Conservation (phyloP, 2,797 vertebrate genomes). For the Halcyon badia region DNA sequence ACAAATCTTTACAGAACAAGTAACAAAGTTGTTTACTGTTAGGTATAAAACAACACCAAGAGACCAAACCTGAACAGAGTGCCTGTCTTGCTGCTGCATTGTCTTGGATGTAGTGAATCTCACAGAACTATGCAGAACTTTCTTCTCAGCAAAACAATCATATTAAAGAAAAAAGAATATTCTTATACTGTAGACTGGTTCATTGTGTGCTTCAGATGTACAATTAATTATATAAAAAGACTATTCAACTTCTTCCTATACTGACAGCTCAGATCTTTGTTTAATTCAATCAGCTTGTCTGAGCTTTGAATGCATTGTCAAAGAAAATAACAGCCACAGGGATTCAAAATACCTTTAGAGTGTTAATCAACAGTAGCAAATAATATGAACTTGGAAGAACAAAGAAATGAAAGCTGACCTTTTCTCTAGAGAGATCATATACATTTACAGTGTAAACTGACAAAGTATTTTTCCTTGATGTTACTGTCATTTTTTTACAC, state of each 20-base stretch:
- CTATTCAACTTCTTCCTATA: conserved; percentile 11
- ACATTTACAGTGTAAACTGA: background rate
- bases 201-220: conserved; percentile 13
- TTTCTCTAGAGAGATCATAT: background rate
- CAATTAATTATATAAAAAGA: conserved; percentile 59
- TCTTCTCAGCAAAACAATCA: background rate
- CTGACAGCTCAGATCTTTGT: conserved; percentile 28
- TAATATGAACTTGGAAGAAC: conserved; percentile 17
- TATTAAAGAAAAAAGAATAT: background rate
- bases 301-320: conserved; percentile 51
- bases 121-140: background rate
- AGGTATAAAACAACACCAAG: background rate
- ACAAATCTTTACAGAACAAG: background rate
- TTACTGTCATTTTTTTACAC: background rate
- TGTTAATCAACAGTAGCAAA: conserved; percentile 22
- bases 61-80: background rate
- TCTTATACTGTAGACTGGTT: background rate
- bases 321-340: conserved; percentile 34
- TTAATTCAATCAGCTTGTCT: conserved; percentile 50
- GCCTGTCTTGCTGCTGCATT: background rate
- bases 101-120: background rate
- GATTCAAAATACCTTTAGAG: conserved; percentile 24
- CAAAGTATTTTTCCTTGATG: conserved; percentile 13
- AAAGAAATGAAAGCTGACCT: conserved; percentile 33
- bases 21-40: background rate